These are phyloP conservation scores for Agrotis exclamationis DNA, from an alignment of 2,888 invertebrate genomes.

Conservation along the genomic window DNA sequence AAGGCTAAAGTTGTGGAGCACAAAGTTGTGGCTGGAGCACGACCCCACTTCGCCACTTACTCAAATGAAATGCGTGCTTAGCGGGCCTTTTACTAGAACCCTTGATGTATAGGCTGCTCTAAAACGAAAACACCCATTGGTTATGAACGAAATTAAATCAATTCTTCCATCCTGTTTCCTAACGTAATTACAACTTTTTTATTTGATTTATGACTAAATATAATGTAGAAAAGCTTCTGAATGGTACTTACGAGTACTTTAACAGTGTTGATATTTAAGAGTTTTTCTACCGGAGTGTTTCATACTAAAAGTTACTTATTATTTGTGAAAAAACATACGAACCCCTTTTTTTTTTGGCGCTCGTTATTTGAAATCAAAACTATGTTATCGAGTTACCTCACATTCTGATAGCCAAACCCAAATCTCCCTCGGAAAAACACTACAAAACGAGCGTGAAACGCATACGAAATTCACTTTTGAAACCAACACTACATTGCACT, in stretches of 20 bases:
- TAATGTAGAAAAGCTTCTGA: conserved; percentile 22
- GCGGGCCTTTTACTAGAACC: conserved; percentile 66
- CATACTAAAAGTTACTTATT: no score
- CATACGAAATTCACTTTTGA: conserved; percentile 35
- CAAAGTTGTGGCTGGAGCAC: conserved; percentile 66
- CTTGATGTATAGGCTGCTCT: conserved; percentile 65
- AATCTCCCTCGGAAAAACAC: conserved; percentile 30
- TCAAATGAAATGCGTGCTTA: conserved; percentile 76
- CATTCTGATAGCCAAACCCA: background rate
- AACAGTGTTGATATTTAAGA: conserved; percentile 30
- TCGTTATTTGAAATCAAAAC: background rate
- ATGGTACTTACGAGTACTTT: conserved; percentile 16
- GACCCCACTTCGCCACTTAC: conserved; percentile 70
- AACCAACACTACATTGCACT: conserved; percentile 52
- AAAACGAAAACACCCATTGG: conserved; percentile 65
- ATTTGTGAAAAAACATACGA: no score
- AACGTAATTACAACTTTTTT: conserved; percentile 58
- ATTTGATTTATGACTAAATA: conserved; percentile 56
- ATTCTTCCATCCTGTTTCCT: conserved; percentile 52
- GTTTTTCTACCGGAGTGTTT: background rate
- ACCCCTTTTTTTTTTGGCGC: background rate
- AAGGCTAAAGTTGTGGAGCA: conserved; percentile 66
- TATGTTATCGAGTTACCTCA: background rate
- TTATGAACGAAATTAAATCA: conserved; percentile 66
- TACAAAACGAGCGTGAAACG: conserved; percentile 22